Conservation (phyloP, 2,113 vertebrate genomes). For the Ellobius talpinus region DNA sequence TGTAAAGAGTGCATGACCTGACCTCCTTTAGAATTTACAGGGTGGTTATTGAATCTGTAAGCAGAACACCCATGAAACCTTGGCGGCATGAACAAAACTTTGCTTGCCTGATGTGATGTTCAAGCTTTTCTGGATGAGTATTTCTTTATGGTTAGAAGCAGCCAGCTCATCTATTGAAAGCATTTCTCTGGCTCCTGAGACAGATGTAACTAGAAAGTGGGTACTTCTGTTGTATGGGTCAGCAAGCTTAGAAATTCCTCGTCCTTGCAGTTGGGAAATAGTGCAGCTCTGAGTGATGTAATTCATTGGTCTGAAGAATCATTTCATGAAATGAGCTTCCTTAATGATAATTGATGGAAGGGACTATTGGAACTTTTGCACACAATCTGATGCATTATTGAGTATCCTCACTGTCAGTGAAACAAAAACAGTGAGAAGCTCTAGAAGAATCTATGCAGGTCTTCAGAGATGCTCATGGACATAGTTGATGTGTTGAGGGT, state of each 20-base stretch:
- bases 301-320: background rate
- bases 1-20: background rate
- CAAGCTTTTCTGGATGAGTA: slow-evolving; percentile 1
- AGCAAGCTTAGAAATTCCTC: background rate
- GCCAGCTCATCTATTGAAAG: background rate
- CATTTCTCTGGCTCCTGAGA: background rate
- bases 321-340: slow-evolving; percentile 54
- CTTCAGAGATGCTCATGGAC: slow-evolving; percentile 39
- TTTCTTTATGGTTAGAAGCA: slow-evolving; percentile 34
- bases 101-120: background rate
- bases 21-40: slow-evolving; percentile 30
- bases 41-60: slow-evolving; percentile 13
- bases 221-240: background rate
- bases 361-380: slow-evolving; percentile 46
- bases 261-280: background rate
- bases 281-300: background rate
- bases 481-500: slow-evolving; percentile 3
- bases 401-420: slow-evolving; percentile 48
- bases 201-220: background rate
- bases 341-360: slow-evolving; percentile 9
- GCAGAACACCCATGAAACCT: background rate
- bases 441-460: slow-evolving; percentile 1
- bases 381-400: slow-evolving; percentile 22
- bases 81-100: background rate
- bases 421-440: slow-evolving; percentile 27